A percentile compares a stretch with the other conserved stretches of the same genome.
phyloP scores from a whole-genome alignment of 2,888 invertebrate species.

The Acleris sparsana region DNA sequence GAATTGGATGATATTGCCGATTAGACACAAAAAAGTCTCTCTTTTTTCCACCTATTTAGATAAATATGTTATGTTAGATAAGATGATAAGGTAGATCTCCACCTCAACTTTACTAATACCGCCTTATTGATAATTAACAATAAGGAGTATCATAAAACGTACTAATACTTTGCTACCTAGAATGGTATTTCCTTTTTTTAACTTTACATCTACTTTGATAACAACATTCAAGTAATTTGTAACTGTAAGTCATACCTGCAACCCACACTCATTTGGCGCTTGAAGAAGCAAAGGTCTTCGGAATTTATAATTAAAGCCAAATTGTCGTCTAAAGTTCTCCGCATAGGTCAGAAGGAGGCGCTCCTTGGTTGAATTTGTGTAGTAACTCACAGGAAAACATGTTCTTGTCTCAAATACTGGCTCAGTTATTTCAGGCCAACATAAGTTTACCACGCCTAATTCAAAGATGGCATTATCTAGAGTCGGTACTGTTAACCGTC shows the following conservation, averaged over 20 bases:
- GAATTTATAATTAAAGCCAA: conserved; percentile 80
- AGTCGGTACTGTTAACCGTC: conserved; percentile 75
- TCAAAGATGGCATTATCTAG: conserved; percentile 84
- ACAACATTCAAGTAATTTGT: conserved; percentile 25
- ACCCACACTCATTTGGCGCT: conserved; percentile 89
- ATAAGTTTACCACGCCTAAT: conserved; percentile 85
- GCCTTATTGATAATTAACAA: too few relatives aligned
- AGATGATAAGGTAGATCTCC: too few relatives aligned
- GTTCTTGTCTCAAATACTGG: conserved; percentile 83
- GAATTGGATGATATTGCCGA: too few relatives aligned
- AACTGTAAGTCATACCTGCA: conserved; percentile 84
- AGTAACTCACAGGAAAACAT: conserved; percentile 86
- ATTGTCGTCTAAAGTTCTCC: conserved; percentile 91
- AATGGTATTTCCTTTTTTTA: too few relatives aligned
- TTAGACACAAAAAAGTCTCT: too few relatives aligned
- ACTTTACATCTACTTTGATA: too few relatives aligned
- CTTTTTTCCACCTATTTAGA: too few relatives aligned
- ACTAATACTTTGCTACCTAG: too few relatives aligned
- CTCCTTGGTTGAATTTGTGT: conserved; percentile 87
- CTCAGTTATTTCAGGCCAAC: conserved; percentile 84
- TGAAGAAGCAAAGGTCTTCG: conserved; percentile 88
- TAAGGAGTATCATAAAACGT: too few relatives aligned
- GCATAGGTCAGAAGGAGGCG: conserved; percentile 87
- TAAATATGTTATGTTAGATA: too few relatives aligned
- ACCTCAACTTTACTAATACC: too few relatives aligned